Base-by-base conservation (phyloP, 2,797 vertebrate genomes). In the Channa striata region DNA sequence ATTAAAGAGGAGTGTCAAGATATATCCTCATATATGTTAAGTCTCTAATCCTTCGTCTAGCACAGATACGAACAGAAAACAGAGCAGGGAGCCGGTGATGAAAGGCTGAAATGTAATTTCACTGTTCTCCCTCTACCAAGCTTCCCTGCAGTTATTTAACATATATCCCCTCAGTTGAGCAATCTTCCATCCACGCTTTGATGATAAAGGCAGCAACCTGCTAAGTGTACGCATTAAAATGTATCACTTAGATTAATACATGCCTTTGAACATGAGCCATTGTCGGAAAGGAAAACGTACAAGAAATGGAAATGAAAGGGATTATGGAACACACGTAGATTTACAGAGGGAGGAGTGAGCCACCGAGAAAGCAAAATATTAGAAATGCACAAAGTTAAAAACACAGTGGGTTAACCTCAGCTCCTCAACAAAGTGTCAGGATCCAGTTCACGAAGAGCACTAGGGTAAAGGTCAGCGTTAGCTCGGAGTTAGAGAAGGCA, bases 161-260 rank as follows among this genome's bases (percentile, higher is more conserved):
- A 85, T 86, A 85, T 58, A 87, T 78, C 74, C 78, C 84, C 78
- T 70, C 75, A 72, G 73, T 74, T 44, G 46, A 77, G 85, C 83
- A 86, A 88, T 87, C 84, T 82, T 62, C 65, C 62, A 56, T 73
- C 68, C 79, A 57, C 5, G 43, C 91, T 93, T 93, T 93, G 91
- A 91, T 92, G 93, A 93, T 92, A 86, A 89, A 91, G 87, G 80
- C 82, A 78, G 89, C 74, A 84, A 89, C 91, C 91, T 89, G 86
- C 80, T 89, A 91, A 88, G 80, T 86, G 91, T 80, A 67, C 66
- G 77, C 89, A 90, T 91, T 93, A 83, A 90, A 93, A 94, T 90
- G 91, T 87, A 94, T 89, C 85, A 82, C 91, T 90, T 78, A 91
- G 92, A 93, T 93, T 86, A 94, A 92, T 87, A 92, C 83, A 83